Evolutionary conservation across 2,888 invertebrate species (phyloP).

Genomic region (Liopterus haemorrhoidalis): DNA sequence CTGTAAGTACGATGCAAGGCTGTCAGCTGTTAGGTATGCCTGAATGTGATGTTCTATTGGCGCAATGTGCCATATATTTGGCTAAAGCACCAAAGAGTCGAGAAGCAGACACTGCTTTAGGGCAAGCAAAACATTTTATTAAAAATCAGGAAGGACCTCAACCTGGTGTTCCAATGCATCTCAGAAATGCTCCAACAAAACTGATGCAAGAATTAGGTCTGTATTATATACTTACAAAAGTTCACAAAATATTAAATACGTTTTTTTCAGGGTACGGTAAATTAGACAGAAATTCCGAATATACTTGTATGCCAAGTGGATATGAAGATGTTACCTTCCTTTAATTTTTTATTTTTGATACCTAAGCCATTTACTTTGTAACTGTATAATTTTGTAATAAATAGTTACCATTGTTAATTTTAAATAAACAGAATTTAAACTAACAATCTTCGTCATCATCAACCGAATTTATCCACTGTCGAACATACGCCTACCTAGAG

Average conservation of each 20-base stretch:
- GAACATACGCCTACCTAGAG: no score
- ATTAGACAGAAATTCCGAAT: constrained; percentile 51
- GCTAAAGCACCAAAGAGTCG: constrained; percentile 71
- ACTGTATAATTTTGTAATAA: no score
- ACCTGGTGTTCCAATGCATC: constrained; percentile 69
- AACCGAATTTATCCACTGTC: no score
- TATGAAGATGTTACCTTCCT: constrained; percentile 54
- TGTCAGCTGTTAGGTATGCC: constrained; percentile 76
- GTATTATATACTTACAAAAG: neutral
- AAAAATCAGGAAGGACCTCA: constrained; percentile 59
- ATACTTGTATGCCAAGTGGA: constrained; percentile 63
- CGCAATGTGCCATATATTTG: constrained; percentile 70
- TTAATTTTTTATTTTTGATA: no score
- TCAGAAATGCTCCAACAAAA: constrained; percentile 74
- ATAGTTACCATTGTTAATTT: no score
- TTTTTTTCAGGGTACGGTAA: constrained; percentile 55
- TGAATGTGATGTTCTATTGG: constrained; percentile 70
- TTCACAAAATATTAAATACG: constrained; percentile 3
- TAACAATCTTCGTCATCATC: no score
- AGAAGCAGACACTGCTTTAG: constrained; percentile 52
- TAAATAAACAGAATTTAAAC: no score
- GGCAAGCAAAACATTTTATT: constrained; percentile 55
- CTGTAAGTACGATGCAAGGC: constrained; percentile 70
- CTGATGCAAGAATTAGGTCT: constrained; percentile 68
- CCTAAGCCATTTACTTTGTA: no score